Percentiles rank a stretch among this genome's conserved stretches.
phyloP scores from a whole-genome alignment of 2,797 vertebrate genomes.

The Poecilia gillii region DNA sequence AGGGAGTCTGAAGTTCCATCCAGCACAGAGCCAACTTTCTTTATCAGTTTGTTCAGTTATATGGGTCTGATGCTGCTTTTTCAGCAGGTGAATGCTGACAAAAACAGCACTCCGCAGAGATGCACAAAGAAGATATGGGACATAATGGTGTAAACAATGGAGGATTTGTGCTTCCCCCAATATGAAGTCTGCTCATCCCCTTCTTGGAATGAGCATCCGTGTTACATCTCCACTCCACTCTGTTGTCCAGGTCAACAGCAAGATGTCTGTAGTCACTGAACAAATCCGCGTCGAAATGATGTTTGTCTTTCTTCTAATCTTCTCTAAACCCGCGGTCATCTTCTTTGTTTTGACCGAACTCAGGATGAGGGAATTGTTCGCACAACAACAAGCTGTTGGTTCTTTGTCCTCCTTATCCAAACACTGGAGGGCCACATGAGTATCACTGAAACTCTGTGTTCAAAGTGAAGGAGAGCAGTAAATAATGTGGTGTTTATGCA shows the following conservation, averaged over 20 bases:
- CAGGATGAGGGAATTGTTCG: background rate
- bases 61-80: background rate
- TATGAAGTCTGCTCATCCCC: background rate
- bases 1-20: background rate
- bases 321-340: background rate
- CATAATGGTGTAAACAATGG: background rate
- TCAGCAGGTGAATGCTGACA: background rate
- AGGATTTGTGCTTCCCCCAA: background rate
- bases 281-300: background rate
- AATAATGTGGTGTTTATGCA: background rate
- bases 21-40: background rate
- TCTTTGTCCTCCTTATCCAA: background rate
- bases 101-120: background rate
- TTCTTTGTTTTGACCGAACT: background rate
- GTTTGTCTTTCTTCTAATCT: background rate
- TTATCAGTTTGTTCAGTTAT: background rate
- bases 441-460: background rate
- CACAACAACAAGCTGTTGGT: background rate
- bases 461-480: background rate
- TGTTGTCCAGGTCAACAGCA: background rate
- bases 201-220: background rate
- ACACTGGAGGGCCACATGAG: background rate
- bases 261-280: background rate
- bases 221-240: background rate
- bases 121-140: background rate